phyloP scores from a whole-genome alignment of 2,888 invertebrate species.

The Eupithecia abbreviata region DNA sequence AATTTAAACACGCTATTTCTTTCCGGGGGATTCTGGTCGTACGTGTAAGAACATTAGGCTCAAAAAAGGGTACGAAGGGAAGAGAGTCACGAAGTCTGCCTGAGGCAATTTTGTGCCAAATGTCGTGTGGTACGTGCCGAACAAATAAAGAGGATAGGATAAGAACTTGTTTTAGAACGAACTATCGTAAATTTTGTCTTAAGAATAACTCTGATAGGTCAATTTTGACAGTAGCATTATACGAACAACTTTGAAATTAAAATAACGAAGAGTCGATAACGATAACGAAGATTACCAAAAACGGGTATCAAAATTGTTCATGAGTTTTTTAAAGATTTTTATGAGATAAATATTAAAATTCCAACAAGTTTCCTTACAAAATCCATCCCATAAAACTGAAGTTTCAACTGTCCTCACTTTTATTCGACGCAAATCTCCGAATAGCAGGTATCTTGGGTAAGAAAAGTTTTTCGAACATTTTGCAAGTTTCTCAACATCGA shows the following conservation, averaged over 20 bases:
- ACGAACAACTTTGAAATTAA: neutral
- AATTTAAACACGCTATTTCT: conserved; percentile 66
- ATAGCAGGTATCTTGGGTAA: conserved; percentile 23
- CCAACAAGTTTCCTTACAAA: neutral
- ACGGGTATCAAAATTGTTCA: neutral
- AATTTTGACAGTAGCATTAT: neutral
- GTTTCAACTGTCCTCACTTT: conserved; percentile 6
- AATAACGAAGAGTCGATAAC: neutral
- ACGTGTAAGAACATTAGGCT: conserved; percentile 74
- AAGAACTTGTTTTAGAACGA: conserved; percentile 54
- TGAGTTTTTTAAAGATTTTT: neutral
- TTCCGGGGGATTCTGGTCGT: conserved; percentile 63
- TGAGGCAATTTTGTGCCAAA: conserved; percentile 82
- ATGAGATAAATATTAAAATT: neutral
- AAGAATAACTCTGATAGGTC: neutral
- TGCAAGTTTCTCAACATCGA: conserved; percentile 36
- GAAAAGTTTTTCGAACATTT: conserved; percentile 35
- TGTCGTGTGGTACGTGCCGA: conserved; percentile 80
- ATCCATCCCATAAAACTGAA: neutral
- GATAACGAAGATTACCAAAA: neutral
- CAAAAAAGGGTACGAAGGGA: conserved; percentile 68
- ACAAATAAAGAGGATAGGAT: conserved; percentile 80
- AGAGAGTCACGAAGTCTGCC: conserved; percentile 76
- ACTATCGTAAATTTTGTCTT: conserved; percentile 17
- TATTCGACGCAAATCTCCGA: conserved; percentile 13